Percentiles rank a stretch among this genome's conserved stretches.
These are phyloP conservation scores for Okapia johnstoni DNA, from an alignment of 2,113 vertebrate species.

Conservation along the genomic window DNA sequence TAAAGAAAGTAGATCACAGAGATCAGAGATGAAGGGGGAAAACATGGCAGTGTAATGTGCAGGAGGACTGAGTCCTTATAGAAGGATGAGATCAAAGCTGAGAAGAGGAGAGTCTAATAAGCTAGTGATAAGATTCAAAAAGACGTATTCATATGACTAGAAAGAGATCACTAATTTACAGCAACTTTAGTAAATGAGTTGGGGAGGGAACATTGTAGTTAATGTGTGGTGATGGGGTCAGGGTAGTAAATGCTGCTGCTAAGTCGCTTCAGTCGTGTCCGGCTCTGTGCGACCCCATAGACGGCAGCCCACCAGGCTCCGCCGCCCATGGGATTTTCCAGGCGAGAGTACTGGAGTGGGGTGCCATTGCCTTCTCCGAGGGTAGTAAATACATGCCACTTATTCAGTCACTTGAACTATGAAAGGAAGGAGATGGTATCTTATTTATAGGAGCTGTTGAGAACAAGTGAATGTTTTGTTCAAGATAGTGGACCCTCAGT, in stretches of 20 bases:
- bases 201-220: not conserved
- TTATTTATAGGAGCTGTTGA: conserved; percentile 32
- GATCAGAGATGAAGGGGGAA: not conserved
- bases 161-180: not conserved
- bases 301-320: no score
- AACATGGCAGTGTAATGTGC: not conserved
- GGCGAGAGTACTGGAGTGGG: no score
- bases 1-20: not conserved
- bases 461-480: not conserved
- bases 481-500: not conserved
- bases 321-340: no score
- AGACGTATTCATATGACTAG: not conserved
- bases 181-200: not conserved
- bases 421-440: not conserved
- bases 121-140: not conserved
- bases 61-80: not conserved
- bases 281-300: no score
- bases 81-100: not conserved
- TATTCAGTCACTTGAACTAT: not conserved
- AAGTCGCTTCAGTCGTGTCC: no score
- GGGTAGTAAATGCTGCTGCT: not conserved
- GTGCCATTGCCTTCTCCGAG: no score
- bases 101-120: not conserved
- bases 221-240: not conserved
- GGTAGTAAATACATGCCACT: not conserved